Evolutionary conservation across 2,888 invertebrate species (phyloP).

Genomic region (Plebejus melissa): DNA sequence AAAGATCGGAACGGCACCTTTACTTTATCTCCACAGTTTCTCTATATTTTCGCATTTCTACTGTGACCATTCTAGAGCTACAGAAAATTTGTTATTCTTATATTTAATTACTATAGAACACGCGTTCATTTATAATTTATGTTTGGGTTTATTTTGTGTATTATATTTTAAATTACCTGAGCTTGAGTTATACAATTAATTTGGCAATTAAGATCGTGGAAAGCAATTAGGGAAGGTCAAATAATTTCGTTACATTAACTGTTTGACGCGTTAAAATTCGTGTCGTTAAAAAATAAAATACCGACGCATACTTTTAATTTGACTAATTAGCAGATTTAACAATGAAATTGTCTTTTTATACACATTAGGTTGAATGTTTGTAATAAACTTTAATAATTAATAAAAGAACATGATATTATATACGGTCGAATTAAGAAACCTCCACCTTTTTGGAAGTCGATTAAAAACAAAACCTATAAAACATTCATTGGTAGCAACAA

Average conservation of each 20-base stretch:
- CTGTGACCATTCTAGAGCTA: too few species aligned
- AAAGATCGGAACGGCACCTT: too few species aligned
- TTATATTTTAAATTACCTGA: neutral
- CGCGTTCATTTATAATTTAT: neutral
- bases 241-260: neutral
- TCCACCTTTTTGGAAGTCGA: too few species aligned
- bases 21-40: too few species aligned
- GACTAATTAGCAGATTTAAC: neutral
- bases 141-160: neutral
- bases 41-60: too few species aligned
- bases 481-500: too few species aligned
- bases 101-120: neutral
- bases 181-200: conserved; percentile 4
- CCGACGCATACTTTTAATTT: neutral
- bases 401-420: too few species aligned
- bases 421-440: too few species aligned
- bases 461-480: too few species aligned
- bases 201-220: conserved; percentile 9
- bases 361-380: too few species aligned
- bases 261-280: neutral
- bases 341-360: too few species aligned
- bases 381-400: too few species aligned
- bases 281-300: neutral
- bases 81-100: neutral
- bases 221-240: neutral